A percentile compares a stretch with the other conserved stretches of the same genome.
phyloP scores from a whole-genome alignment of 2,888 invertebrate genomes.

The Zele albiditarsus region DNA sequence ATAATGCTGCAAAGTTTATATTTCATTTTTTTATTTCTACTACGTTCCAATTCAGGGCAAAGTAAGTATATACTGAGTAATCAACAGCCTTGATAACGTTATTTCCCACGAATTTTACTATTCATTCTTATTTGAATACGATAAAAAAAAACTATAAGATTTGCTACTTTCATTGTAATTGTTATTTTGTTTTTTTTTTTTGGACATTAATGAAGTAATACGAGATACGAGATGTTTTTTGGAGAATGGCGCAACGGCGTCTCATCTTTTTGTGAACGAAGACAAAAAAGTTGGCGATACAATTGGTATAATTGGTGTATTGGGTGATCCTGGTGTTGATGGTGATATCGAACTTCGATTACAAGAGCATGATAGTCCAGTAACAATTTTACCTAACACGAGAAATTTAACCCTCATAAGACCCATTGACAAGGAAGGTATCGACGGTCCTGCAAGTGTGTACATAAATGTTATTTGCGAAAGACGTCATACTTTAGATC shows the following conservation, averaged over 20 bases:
- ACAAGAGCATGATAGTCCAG: slow-evolving; percentile 86
- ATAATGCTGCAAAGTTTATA: slow-evolving; percentile 33
- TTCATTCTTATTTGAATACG: neutral
- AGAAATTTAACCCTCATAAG: slow-evolving; percentile 87
- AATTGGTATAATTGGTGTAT: slow-evolving; percentile 85
- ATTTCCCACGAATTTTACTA: too few species aligned
- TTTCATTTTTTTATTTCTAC: slow-evolving; percentile 31
- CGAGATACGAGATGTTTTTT: slow-evolving; percentile 91
- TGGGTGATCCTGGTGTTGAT: slow-evolving; percentile 84
- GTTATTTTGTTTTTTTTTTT: slow-evolving; percentile 13
- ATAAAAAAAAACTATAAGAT: too few species aligned
- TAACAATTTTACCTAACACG: slow-evolving; percentile 83
- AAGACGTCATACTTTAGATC: slow-evolving; percentile 83
- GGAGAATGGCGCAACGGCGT: slow-evolving; percentile 92
- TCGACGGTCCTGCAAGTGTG: slow-evolving; percentile 87
- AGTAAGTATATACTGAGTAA: slow-evolving; percentile 11
- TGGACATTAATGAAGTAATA: slow-evolving; percentile 75
- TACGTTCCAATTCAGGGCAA: slow-evolving; percentile 26
- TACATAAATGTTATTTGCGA: slow-evolving; percentile 91
- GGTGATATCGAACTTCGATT: slow-evolving; percentile 87
- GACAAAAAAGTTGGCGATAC: slow-evolving; percentile 86
- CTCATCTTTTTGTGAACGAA: slow-evolving; percentile 92
- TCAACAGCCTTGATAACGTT: neutral
- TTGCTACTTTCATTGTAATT: too few species aligned
- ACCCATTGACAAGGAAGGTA: slow-evolving; percentile 88